phyloP scores from a whole-genome alignment of 2,113 vertebrate species.

The Chroicocephalus ridibundus region DNA sequence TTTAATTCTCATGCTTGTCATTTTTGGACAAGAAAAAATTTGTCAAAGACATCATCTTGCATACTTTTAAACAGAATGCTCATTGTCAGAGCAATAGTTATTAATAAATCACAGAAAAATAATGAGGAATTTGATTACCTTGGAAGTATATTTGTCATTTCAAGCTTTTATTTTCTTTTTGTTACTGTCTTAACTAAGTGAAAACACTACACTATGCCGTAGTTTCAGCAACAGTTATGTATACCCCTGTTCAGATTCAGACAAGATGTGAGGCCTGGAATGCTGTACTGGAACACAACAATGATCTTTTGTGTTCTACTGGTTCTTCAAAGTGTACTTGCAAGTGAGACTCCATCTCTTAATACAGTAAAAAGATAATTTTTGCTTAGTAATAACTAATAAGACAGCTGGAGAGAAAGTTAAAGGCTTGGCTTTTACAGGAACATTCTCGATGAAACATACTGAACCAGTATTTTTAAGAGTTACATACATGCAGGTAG shows the following conservation, averaged over 20 bases:
- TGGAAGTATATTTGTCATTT: constrained; percentile 11
- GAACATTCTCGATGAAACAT: not conserved
- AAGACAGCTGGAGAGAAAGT: not conserved
- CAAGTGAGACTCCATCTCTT: not conserved
- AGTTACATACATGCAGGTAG: not conserved
- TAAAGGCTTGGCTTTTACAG: not conserved
- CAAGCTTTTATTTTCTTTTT: constrained; percentile 6
- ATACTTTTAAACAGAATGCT: constrained; percentile 59
- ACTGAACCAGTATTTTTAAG: not conserved
- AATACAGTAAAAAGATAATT: not conserved
- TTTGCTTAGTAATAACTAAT: not conserved
- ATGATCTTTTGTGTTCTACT: not conserved
- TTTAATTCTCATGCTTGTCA: constrained; percentile 47
- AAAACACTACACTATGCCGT: not conserved
- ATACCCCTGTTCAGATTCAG: not conserved
- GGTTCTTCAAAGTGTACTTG: not conserved
- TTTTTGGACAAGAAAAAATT: constrained; percentile 49
- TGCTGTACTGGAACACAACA: not conserved
- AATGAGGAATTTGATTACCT: constrained; percentile 46
- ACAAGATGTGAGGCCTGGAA: not conserved
- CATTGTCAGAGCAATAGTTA: constrained; percentile 42
- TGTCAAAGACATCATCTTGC: constrained; percentile 43
- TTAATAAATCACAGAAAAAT: constrained; percentile 61
- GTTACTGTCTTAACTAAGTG: not conserved
- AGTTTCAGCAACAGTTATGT: not conserved